Conservation (phyloP, 2,797 vertebrate species). For the Okamejei kenojei region DNA sequence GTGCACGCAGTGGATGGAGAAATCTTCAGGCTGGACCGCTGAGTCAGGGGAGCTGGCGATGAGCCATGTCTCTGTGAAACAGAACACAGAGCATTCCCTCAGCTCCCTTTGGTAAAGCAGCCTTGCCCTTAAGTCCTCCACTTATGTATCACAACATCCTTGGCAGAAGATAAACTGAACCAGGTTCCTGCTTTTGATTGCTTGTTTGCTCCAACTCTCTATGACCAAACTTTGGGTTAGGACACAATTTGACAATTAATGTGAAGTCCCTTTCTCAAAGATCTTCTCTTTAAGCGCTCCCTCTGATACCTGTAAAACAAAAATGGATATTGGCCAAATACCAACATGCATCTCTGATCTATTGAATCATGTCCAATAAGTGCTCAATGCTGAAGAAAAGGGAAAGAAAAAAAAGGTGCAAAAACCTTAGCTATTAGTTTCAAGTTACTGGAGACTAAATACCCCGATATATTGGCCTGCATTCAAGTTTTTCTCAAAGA, state of each 20-base stretch:
- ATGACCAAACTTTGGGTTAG: background rate
- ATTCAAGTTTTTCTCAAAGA: slow-evolving; percentile 37
- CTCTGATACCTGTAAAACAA: background rate
- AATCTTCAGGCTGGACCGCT: too few species aligned
- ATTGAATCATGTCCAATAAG: background rate
- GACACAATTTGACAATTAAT: background rate
- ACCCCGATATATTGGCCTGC: background rate
- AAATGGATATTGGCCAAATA: background rate
- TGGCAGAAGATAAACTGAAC: background rate
- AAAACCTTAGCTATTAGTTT: slow-evolving; percentile 12
- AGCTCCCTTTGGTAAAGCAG: too few species aligned
- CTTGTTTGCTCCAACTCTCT: background rate
- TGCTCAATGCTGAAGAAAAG: background rate
- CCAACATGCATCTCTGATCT: background rate
- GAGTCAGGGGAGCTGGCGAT: too few species aligned
- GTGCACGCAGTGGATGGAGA: too few species aligned
- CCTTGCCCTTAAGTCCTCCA: too few species aligned
- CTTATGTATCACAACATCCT: background rate
- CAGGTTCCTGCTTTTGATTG: background rate
- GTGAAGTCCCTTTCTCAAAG: background rate
- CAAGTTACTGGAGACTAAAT: slow-evolving; percentile 16
- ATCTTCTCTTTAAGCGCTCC: background rate
- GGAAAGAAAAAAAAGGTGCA: background rate
- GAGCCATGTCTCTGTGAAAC: too few species aligned
- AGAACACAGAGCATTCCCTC: too few species aligned